Base-by-base conservation (phyloP, 2,888 invertebrate genomes). In the Pocota personata region DNA sequence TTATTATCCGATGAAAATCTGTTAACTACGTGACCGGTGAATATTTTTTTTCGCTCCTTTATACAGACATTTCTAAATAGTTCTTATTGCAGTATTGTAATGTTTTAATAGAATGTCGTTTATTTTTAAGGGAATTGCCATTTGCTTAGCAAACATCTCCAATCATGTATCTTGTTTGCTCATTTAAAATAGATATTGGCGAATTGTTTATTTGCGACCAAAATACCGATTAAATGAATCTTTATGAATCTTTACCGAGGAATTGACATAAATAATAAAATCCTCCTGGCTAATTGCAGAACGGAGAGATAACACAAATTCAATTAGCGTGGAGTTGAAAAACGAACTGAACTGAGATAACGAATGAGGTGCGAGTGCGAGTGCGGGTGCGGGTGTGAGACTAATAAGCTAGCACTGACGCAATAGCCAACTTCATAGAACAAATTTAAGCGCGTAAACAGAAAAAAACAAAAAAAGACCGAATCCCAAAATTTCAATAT, bases 301-400 rank as follows among this genome's bases (percentile, higher is more conserved):
- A 58, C 40, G 8, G 1, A 30, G n/a, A 55, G 82, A 82, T 82
- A 82, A 69, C 62, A 24, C 14, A 46, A 82, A 73, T 78, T 67
- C 62, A 83, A 83, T 83, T 83, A 83, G 67, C 78, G 32, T 32
- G 16, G 4, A 58, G 12, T 35, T 48, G 14, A 35, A 24, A 43
- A 55, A 52, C 43, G 40, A 43, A 21, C 10, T 10, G 3, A 27
- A 10, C 27, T 37, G n/a, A 43, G 27, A 52, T 32, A 30, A 27
- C n/a, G 52, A 50, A 57, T 19, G 50, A 69, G 50, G 24, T 55
- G 10, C 7, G 24, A 40, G 14, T 32, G n/a, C 16, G 12, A n/a
- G 24, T 52, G 37, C 12, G 35, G 32, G 14, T 32, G n/a, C 16
- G 12, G 19, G 24, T 52, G 37, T 8, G 35, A 24, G 40, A 58